Base-by-base conservation (phyloP, 2,797 vertebrate species). In the Tokudaia tokunoshimensis region DNA sequence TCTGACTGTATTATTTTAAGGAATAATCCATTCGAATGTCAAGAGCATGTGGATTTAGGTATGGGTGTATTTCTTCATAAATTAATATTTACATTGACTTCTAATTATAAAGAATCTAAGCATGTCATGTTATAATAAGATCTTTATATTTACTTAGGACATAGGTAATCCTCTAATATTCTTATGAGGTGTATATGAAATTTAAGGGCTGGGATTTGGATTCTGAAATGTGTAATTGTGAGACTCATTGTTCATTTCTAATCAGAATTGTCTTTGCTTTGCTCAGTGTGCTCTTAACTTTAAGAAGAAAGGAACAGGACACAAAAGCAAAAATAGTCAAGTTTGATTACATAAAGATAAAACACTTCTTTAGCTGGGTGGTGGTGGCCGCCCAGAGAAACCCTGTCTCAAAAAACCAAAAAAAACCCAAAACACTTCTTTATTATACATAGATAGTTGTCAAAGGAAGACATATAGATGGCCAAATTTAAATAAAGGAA, bases 41-140 rank as follows among this genome's bases (percentile, higher is more conserved):
- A 72, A 72, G 47, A 70, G 55, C 92, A 61, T 93, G 12, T 95
- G 34, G 94, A 88, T 26, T 94, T n/a, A 91, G n/a, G 37, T 17
- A 50, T 94, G 47, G 34, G 17, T 94, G 26, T 91, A 44, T 86
- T 92, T 94, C 37, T 31, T 91, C 29, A 83, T 83, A 84, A 55
- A 82, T 85, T 79, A 80, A 70, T 61, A 74, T 85, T 85, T 84
- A 92, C 34, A 91, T 72, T 94, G 63, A 6, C 11, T 82, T 94
- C 52, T 11, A 67, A 4, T 93, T 81, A 37, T 76, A 78, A 94
- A 88, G 22, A 7, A 44, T 47, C 20, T 85, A 15, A 82, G 34
- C 2, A 14, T 89, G 22, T n/a, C 17, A 72, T 61, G 3, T 92
- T 94, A 55, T 15, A 44, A 47, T 90, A 84, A n/a, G 1, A 13